phyloP scores from a whole-genome alignment of 2,797 vertebrate genomes.

The Phrynocephalus forsythii region DNA sequence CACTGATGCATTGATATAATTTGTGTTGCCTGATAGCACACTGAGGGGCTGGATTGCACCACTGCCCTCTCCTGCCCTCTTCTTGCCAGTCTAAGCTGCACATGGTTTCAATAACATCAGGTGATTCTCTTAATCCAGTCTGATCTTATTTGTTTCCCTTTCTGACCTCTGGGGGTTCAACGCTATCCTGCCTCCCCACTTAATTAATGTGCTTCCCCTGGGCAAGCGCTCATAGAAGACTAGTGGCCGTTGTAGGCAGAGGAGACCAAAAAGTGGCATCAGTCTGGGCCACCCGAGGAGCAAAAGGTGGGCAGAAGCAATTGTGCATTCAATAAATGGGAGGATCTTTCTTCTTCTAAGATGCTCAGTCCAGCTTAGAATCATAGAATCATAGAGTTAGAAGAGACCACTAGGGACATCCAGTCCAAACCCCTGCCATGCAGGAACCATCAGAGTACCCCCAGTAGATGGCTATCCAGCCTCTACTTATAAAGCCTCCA shows the following conservation, averaged over 20 bases:
- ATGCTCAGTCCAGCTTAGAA: background rate
- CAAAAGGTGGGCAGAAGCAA: background rate
- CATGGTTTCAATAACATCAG: conserved; percentile 13
- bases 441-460: too few species aligned
- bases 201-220: conserved; percentile 23
- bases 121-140: conserved; percentile 18
- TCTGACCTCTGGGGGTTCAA: background rate
- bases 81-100: background rate
- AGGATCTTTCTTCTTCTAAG: too few species aligned
- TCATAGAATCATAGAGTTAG: too few species aligned
- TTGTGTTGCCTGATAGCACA: background rate
- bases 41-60: background rate
- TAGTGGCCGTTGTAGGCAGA: too few species aligned
- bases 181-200: conserved; percentile 6
- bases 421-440: too few species aligned
- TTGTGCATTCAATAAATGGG: background rate
- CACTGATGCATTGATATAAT: conserved; percentile 2
- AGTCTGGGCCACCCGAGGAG: background rate
- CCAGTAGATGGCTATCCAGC: too few species aligned
- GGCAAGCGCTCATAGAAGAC: background rate
- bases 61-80: background rate
- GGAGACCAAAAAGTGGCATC: too few species aligned
- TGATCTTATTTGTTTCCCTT: conserved; percentile 23
- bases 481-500: too few species aligned
- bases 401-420: too few species aligned